Evolutionary conservation across 2,888 invertebrate genomes (phyloP).

Genomic region (Caenorhabditis macrosperma): DNA sequence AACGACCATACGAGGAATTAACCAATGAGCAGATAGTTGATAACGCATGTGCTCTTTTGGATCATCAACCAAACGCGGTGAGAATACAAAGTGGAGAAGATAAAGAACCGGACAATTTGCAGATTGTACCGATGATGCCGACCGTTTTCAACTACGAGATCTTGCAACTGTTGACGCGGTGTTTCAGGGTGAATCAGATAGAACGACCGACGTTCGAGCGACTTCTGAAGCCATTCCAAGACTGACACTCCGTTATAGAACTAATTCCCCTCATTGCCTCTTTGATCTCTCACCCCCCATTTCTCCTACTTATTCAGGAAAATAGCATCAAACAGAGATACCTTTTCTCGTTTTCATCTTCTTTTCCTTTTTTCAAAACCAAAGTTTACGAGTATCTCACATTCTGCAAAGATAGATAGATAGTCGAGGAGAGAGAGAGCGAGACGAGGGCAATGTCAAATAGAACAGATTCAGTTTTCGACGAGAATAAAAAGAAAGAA

Average conservation of each 20-base stretch:
- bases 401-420: conserved; percentile 10
- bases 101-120: neutral
- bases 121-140: conserved; percentile 53
- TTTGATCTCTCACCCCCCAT: conserved; percentile 35
- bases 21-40: conserved; percentile 89
- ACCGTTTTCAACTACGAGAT: conserved; percentile 44
- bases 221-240: conserved; percentile 36
- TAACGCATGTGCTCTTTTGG: conserved; percentile 83
- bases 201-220: conserved; percentile 59
- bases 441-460: conserved; percentile 42
- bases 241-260: conserved; percentile 6
- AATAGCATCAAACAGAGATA: conserved; percentile 14
- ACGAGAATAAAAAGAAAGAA: conserved; percentile 10
- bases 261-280: conserved; percentile 28
- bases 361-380: conserved; percentile 4
- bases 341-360: neutral
- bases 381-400: conserved; percentile 49
- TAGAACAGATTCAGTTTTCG: conserved; percentile 43
- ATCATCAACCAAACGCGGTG: conserved; percentile 61
- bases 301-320: conserved; percentile 52
- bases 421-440: conserved; percentile 7
- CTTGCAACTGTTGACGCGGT: conserved; percentile 37
- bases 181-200: conserved; percentile 58
- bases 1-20: conserved; percentile 87
- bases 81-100: neutral